Conservation (phyloP, 2,113 vertebrate genomes). For the Oncorhynchus nerka region DNA sequence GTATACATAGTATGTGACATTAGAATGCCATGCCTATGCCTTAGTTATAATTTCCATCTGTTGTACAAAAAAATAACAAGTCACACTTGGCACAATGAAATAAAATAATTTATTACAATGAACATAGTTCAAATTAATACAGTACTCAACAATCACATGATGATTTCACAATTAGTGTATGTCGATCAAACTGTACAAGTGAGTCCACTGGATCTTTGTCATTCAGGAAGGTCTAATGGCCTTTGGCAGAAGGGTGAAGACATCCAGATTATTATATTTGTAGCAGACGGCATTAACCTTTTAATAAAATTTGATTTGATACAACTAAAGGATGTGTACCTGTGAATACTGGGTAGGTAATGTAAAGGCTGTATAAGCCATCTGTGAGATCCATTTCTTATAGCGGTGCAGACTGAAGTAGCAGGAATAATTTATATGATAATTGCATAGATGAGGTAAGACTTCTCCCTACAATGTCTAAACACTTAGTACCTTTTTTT, state of each 20-base stretch:
- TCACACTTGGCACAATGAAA: neutral
- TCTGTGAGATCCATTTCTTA: conserved; percentile 11
- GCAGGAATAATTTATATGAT: conserved; percentile 37
- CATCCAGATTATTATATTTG: neutral
- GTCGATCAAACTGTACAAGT: conserved; percentile 8
- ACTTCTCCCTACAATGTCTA: too few relatives aligned
- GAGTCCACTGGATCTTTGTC: neutral
- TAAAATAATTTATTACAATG: conserved; percentile 43
- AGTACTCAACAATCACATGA: conserved; percentile 9
- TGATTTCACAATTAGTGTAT: neutral
- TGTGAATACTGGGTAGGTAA: neutral
- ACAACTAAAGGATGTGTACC: neutral
- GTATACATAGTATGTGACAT: neutral
- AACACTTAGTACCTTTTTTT: too few relatives aligned
- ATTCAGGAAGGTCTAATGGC: neutral
- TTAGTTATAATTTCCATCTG: neutral
- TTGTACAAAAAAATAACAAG: neutral
- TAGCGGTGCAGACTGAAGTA: neutral
- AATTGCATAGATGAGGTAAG: neutral
- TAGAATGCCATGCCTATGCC: neutral
- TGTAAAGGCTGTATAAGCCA: conserved; percentile 1
- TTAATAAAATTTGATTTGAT: neutral
- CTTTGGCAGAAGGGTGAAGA: neutral
- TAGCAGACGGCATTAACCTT: neutral
- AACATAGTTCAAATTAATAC: neutral